Evolutionary conservation across 2,113 vertebrate genomes (phyloP), one percentile per base, ranked within the genome.

Genomic region (Siniperca knerii): DNA sequence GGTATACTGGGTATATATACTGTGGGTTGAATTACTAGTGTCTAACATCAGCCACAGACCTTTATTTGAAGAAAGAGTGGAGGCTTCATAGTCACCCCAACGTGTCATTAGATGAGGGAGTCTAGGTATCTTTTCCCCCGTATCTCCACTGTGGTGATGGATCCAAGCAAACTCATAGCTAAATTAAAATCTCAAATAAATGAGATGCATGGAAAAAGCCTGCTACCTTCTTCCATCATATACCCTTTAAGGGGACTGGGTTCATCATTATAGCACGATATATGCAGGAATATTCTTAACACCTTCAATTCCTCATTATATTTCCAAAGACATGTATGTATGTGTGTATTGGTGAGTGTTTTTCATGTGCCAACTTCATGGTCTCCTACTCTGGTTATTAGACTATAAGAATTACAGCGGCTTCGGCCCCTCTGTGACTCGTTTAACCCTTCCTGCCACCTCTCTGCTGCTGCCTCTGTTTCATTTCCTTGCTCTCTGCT

Each of bases 381-480:
- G n/a, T 23, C 7, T 57, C 8, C 52, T 9, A n/a, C 37, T 69
- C 9, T 50, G 25, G 65, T 69, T 58, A 55, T 71, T 55, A 62
- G 55, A 78, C 58, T 54, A 20, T 13, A 81, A 23, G 20, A 77
- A 70, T 37, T 71, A 54, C 52, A 60, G 37, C 52, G 16, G 37
- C 21, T 71, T 61, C 25, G 2, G 46, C 50, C 50, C 29, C 54
- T 61, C 35, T 71, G 7, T 50, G 46, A 50, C 54, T 67, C 4
- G 1, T 44, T 83, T n/a, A 82, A 79, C 44, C 52, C 66, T 54
- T 58, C 78, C 52, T 79, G 52, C 55, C 64, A 54, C 25, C 18
- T 72, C 52, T 46, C 70, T 50, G 46, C 62, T 37, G 79, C 71
- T 75, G 61, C 68, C 25, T 8, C 25, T 6, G 29, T 55, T 40